A percentile compares a stretch with the other conserved stretches of the same genome.
These are phyloP conservation scores for Eubasilissa splendida DNA, from an alignment of 2,888 invertebrate species.

Conservation along the genomic window DNA sequence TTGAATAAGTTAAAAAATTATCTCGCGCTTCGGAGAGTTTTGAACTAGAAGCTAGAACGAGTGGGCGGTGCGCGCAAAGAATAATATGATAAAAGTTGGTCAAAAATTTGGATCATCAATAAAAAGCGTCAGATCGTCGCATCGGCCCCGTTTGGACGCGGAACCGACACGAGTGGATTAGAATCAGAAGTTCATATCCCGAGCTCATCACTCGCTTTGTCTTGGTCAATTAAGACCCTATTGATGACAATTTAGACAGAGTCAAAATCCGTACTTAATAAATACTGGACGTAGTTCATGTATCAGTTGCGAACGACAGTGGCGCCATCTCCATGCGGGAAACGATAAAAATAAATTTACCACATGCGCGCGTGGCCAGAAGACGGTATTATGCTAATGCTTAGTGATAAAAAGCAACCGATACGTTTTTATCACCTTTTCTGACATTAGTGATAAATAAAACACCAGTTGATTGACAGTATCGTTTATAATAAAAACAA, in stretches of 20 bases:
- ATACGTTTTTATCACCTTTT: background rate
- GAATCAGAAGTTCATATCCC: constrained; percentile 43
- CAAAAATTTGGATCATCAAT: constrained; percentile 30
- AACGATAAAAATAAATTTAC: background rate
- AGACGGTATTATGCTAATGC: background rate
- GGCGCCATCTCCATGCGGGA: constrained; percentile 4
- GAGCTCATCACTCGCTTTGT: constrained; percentile 40
- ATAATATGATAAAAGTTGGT: background rate
- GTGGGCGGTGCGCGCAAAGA: too few relatives aligned
- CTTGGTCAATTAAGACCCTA: constrained; percentile 47
- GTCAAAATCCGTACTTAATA: background rate
- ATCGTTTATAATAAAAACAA: too few relatives aligned
- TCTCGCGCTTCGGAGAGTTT: too few relatives aligned
- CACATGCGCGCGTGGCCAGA: background rate
- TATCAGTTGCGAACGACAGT: background rate
- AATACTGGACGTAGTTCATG: background rate
- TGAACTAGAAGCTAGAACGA: too few relatives aligned
- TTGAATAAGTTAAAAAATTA: too few relatives aligned
- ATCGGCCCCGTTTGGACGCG: constrained; percentile 39
- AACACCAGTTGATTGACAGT: too few relatives aligned
- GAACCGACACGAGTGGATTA: constrained; percentile 24
- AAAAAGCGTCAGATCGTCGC: constrained; percentile 40
- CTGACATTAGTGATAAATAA: too few relatives aligned
- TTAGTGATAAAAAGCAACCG: background rate
- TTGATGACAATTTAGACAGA: constrained; percentile 14